Evolutionary conservation across 2,888 invertebrate species (phyloP), one percentile per base, ranked within the genome.

Genomic region (Andrena minutula): DNA sequence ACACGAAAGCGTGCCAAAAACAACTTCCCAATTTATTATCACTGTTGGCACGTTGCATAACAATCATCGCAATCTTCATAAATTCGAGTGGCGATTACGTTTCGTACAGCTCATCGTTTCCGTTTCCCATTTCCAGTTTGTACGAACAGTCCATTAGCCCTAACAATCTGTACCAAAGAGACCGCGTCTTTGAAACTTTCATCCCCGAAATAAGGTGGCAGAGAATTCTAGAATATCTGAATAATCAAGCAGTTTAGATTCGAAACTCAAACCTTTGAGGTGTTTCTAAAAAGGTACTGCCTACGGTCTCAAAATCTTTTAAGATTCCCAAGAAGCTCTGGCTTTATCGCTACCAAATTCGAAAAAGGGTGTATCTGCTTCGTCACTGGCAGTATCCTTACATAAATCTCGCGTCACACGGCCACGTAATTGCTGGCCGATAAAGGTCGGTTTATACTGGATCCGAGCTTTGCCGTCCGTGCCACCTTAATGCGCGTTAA

Each of bases 21-120:
- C 79, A 60, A 51, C 60, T 71, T 12, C 60, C 51, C 32, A 47
- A 79, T 71, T 79, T 79, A 79, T 79, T 79, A 71, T 79, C 70
- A 47, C 65, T 16, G 47, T 47, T 53, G 72, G 53, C 72, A 63
- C 80, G 61, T 79, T 79, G 72, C 80, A 56, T 80, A 80, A 79
- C 65, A 79, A 79, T 79, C 60, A 35, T 56, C 47, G 72, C 49
- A 79, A 72, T 71, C 80, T 66, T 72, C 66, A 30, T 68, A 66
- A 66, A 79, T 72, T 41, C 71, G 61, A 20, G 53, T 30, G 26
- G 66, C 79, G 63, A 63, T 78, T 78, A 63, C 32, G 47, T 30
- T 51, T 49, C 26, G 8, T 32, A 23, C 70, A 51, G 58, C 60
- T 69, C 53, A 53, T 16, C 28, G 61, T 30, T 41, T 20, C 32